These are phyloP conservation scores for Endotricha flammealis DNA, from an alignment of 2,888 invertebrate genomes.

Conservation along the genomic window DNA sequence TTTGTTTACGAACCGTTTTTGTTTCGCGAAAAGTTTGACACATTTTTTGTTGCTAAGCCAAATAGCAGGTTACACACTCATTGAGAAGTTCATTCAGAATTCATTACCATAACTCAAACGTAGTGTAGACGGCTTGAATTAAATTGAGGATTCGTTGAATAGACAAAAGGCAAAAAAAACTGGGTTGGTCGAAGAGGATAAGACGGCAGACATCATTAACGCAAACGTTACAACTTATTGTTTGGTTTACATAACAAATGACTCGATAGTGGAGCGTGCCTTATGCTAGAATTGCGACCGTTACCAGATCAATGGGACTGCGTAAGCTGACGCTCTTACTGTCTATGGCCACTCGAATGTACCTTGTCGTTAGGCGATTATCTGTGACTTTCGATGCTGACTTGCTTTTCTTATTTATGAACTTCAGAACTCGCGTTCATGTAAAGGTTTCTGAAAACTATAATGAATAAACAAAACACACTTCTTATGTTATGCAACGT, in stretches of 20 bases:
- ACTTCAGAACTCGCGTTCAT: no score
- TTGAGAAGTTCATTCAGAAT: slow-evolving; percentile 7
- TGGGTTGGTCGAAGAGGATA: slow-evolving; percentile 27
- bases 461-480: no score
- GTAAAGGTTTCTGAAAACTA: no score
- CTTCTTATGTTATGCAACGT: no score
- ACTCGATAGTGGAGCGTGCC: slow-evolving; percentile 40
- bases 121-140: slow-evolving; percentile 4
- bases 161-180: slow-evolving; percentile 24
- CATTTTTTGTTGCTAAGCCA: slow-evolving; percentile 1
- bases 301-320: slow-evolving; percentile 40
- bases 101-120: slow-evolving; percentile 5
- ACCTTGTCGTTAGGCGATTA: slow-evolving; percentile 26
- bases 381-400: slow-evolving; percentile 3
- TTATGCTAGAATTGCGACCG: slow-evolving; percentile 39
- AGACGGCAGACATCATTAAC: slow-evolving; percentile 38
- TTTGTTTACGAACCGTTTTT: no score
- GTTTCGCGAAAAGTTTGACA: no score
- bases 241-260: slow-evolving; percentile 62
- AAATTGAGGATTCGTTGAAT: not conserved
- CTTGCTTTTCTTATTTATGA: no score
- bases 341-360: slow-evolving; percentile 20
- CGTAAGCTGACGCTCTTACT: slow-evolving; percentile 25
- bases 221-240: slow-evolving; percentile 45
- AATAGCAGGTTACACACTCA: slow-evolving; percentile 3